Conservation (phyloP, 2,888 invertebrate genomes). For the Neria commutata region DNA sequence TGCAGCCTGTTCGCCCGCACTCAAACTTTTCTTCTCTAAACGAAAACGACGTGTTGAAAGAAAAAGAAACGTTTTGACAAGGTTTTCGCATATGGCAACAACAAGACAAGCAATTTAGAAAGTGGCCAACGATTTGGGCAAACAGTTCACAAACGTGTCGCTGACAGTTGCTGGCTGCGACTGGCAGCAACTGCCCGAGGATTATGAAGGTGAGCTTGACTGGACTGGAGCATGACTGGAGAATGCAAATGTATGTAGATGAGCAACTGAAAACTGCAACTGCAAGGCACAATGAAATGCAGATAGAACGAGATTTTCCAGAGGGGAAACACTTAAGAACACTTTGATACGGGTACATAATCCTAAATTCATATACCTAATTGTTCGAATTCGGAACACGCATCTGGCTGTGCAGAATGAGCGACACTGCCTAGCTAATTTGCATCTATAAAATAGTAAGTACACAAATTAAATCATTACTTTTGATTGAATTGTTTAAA, state of each 20-base stretch:
- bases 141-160: neutral
- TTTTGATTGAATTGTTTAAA: conserved; percentile 7
- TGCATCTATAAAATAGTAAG: conserved; percentile 10
- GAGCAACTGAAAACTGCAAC: neutral
- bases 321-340: neutral
- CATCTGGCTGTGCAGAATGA: neutral
- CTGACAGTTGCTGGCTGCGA: neutral
- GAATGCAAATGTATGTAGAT: neutral
- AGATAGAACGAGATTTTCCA: neutral
- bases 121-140: neutral
- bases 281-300: neutral
- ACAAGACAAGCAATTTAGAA: neutral
- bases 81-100: neutral
- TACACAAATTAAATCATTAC: neutral
- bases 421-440: conserved; percentile 6
- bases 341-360: conserved; percentile 1
- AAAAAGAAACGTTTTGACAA: neutral
- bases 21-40: conserved; percentile 50
- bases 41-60: conserved; percentile 17
- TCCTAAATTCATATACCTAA: conserved; percentile 5
- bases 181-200: neutral
- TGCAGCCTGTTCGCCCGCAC: conserved; percentile 63
- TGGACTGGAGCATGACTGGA: neutral
- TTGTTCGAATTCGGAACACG: neutral
- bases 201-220: neutral